A percentile compares a stretch with the other conserved stretches of the same genome.
Evolutionary conservation across 1,140 invertebrate genomes (phyloP).

Genomic region (Sipha flava): DNA sequence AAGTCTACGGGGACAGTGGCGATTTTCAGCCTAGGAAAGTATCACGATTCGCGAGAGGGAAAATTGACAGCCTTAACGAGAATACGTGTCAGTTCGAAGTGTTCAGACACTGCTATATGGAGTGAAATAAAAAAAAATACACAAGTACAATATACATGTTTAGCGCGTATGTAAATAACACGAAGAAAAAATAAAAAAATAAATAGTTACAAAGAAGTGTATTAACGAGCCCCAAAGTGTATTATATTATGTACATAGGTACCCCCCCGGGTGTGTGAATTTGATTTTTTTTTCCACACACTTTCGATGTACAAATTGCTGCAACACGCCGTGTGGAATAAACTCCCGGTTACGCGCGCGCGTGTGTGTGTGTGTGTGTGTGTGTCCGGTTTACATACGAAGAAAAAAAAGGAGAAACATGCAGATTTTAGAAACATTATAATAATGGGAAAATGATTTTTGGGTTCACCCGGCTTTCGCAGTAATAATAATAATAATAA

Average conservation of each 20-base stretch:
- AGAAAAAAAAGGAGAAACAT: neutral
- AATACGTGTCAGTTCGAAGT: neutral
- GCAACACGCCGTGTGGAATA: neutral
- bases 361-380: too few relatives aligned
- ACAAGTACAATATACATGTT: neutral
- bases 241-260: neutral
- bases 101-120: neutral
- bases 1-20: neutral
- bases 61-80: neutral
- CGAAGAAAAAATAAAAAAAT: neutral
- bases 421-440: slow-evolving; percentile 14
- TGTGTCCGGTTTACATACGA: neutral
- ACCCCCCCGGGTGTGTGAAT: slow-evolving; percentile 23
- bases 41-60: neutral
- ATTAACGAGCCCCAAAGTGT: neutral
- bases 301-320: neutral
- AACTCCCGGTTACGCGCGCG: too few relatives aligned
- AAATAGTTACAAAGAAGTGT: slow-evolving; percentile 3
- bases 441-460: slow-evolving; percentile 26
- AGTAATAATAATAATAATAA: neutral
- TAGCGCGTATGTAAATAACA: neutral
- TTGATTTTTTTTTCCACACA: neutral
- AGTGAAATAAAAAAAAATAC: neutral
- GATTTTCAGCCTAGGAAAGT: neutral
- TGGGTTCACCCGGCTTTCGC: neutral